Evolutionary conservation across 2,797 vertebrate genomes (phyloP).

Genomic region (Trachops cirrhosus): DNA sequence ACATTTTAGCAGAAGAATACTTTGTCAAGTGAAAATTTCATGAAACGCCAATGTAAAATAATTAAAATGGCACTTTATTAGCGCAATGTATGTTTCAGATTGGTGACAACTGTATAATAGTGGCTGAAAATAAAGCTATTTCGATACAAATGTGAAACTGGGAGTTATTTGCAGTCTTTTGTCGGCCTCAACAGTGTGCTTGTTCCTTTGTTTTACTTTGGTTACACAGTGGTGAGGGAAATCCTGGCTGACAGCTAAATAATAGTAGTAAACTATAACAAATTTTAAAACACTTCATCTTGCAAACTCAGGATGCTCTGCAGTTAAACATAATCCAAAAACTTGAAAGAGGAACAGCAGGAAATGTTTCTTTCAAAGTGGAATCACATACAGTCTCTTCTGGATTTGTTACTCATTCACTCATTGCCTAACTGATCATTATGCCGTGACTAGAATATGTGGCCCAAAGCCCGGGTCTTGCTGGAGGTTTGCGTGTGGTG

Average conservation of each 20-base stretch:
- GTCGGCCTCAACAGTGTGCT: not conserved
- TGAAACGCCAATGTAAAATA: conserved; percentile 1
- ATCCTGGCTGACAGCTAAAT: not conserved
- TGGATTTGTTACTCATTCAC: not conserved
- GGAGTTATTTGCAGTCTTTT: not conserved
- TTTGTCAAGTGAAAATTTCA: not conserved
- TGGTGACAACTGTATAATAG: not conserved
- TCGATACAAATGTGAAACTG: not conserved
- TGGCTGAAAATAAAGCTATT: not conserved
- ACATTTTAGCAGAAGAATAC: not conserved
- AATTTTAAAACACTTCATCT: not conserved
- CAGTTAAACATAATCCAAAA: not conserved
- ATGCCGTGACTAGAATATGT: not conserved
- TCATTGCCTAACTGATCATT: not conserved
- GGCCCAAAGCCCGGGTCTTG: not conserved
- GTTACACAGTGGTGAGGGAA: not conserved
- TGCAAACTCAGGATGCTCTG: not conserved
- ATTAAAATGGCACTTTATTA: not conserved
- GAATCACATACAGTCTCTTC: not conserved
- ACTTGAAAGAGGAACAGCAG: not conserved
- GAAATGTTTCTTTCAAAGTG: not conserved
- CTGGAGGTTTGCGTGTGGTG: not conserved
- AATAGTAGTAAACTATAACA: not conserved
- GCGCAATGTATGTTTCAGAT: not conserved
- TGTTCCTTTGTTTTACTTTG: not conserved